Conservation (phyloP, 2,113 vertebrate genomes). For the Tetraodon nigroviridis region DNA sequence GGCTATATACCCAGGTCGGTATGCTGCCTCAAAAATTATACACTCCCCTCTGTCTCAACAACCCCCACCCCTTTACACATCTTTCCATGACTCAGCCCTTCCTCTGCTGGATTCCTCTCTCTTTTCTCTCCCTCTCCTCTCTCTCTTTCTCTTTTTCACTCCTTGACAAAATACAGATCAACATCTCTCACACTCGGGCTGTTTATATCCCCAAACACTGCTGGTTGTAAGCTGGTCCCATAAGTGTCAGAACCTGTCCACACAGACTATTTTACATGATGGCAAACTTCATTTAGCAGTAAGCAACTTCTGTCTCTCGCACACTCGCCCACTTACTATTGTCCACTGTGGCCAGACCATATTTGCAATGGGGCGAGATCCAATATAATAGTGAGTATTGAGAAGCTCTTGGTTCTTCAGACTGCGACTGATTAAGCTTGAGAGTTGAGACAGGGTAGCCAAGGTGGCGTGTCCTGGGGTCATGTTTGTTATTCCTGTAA, state of each 20-base stretch:
- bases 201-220: constrained; percentile 67
- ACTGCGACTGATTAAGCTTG: constrained; percentile 59
- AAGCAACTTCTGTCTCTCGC: constrained; percentile 39
- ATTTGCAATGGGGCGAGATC: constrained; percentile 32
- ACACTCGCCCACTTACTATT: constrained; percentile 59
- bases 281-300: constrained; percentile 47
- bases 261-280: constrained; percentile 52
- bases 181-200: constrained; percentile 57
- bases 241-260: constrained; percentile 66
- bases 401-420: constrained; percentile 52
- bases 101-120: constrained; percentile 49
- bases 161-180: constrained; percentile 67
- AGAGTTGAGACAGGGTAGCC: constrained; percentile 72
- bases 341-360: constrained; percentile 53
- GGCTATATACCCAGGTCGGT: constrained; percentile 34
- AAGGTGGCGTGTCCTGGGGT: constrained; percentile 67
- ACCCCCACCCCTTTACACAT: constrained; percentile 19
- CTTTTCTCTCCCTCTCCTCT: neutral
- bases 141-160: constrained; percentile 23
- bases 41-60: constrained; percentile 45
- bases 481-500: constrained; percentile 76
- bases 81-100: constrained; percentile 69
- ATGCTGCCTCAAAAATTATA: constrained; percentile 58
- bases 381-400: constrained; percentile 69
- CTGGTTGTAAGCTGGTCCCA: constrained; percentile 52